Evolutionary conservation across 2,113 vertebrate genomes (phyloP).

Genomic region (Elanus axillaris): DNA sequence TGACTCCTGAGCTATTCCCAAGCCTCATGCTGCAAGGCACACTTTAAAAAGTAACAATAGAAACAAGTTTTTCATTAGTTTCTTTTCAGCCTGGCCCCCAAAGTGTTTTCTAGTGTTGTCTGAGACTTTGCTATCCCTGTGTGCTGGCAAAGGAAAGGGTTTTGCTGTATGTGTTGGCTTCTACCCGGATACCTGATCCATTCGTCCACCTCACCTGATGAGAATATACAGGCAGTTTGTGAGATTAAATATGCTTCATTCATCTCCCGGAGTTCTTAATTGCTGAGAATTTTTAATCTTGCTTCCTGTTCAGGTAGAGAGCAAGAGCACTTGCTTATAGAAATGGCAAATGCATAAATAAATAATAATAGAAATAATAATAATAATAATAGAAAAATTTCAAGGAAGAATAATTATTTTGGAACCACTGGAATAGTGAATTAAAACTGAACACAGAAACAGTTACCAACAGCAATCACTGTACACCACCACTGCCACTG

Average conservation of each 20-base stretch:
- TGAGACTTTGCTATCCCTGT: neutral
- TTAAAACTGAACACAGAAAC: neutral
- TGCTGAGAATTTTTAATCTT: slow-evolving; percentile 2
- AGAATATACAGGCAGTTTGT: neutral
- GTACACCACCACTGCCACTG: neutral
- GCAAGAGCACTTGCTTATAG: neutral
- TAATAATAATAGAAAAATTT: neutral
- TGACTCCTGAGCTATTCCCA: neutral
- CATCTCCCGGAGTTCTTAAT: neutral
- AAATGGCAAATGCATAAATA: neutral
- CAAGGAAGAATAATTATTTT: neutral
- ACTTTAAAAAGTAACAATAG: neutral
- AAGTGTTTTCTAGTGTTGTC: neutral
- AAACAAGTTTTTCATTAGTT: neutral
- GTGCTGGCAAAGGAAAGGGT: neutral
- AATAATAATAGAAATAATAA: neutral
- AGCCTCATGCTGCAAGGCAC: too few relatives aligned
- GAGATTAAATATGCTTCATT: neutral
- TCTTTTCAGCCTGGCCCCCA: neutral
- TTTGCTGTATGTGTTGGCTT: neutral
- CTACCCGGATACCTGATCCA: neutral
- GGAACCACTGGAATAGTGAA: neutral
- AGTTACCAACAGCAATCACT: neutral
- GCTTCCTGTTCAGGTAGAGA: neutral
- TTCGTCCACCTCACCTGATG: neutral